These are phyloP conservation scores for Lasioglossum vierecki DNA, from an alignment of 2,888 invertebrate species.

Conservation along the genomic window DNA sequence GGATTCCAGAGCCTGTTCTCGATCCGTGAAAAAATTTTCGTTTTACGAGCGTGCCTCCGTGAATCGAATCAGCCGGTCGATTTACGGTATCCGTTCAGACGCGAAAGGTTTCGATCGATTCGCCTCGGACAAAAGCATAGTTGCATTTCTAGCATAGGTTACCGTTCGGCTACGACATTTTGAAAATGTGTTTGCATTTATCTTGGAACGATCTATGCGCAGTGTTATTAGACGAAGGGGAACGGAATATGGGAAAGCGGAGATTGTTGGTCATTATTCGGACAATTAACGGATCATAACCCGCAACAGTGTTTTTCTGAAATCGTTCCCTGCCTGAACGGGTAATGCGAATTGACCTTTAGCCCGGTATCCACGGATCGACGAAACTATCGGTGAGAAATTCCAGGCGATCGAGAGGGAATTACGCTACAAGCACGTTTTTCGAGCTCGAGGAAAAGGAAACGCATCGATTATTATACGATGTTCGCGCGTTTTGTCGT, in stretches of 20 bases:
- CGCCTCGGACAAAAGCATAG: not conserved
- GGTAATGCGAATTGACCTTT: not conserved
- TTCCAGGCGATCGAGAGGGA: slow-evolving; percentile 35
- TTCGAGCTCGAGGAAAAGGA: slow-evolving; percentile 2
- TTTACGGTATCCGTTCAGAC: not conserved
- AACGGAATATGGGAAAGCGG: not conserved
- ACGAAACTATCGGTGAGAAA: slow-evolving; percentile 31
- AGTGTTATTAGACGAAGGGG: not conserved
- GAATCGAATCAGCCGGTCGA: slow-evolving; percentile 34
- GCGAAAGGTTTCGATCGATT: not conserved
- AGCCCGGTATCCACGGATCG: not conserved
- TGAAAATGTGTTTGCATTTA: not conserved
- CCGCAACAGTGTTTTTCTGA: not conserved
- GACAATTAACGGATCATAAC: not conserved
- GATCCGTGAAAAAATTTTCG: slow-evolving; percentile 12
- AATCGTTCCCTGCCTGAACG: not conserved
- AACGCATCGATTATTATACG: slow-evolving; percentile 30
- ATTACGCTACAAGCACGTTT: slow-evolving; percentile 49
- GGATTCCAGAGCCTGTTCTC: not conserved
- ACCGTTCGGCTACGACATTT: not conserved
- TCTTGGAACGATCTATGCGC: not conserved
- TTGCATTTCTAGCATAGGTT: not conserved
- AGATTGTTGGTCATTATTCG: not conserved
- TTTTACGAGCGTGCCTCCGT: slow-evolving; percentile 31
- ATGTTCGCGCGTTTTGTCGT: slow-evolving; percentile 22